Conservation (phyloP, 2,797 vertebrate genomes). For the Rousettus madagascariensis region DNA sequence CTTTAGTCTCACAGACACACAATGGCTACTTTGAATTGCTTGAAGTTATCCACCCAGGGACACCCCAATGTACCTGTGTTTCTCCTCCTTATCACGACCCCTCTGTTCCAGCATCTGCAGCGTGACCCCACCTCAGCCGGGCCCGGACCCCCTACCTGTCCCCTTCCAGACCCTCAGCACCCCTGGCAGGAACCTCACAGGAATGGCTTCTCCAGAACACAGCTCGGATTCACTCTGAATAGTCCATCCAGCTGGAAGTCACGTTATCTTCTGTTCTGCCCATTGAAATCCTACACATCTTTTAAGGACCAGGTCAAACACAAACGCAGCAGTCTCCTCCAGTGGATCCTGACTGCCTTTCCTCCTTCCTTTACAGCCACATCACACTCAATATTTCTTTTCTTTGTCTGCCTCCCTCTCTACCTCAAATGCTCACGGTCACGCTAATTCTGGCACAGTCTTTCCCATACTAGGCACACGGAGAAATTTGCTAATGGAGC, state of each 20-base stretch:
- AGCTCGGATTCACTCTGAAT: not conserved
- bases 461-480: not conserved
- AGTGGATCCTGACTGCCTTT: not conserved
- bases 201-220: not conserved
- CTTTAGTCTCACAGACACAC: fast-evolving
- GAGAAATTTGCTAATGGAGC: not conserved
- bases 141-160: not conserved
- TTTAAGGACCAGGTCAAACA: not conserved
- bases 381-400: not conserved
- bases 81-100: not conserved
- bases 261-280: not conserved
- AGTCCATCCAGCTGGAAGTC: not conserved
- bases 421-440: not conserved
- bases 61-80: not conserved
- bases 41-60: not conserved
- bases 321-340: too few relatives aligned
- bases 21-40: not conserved
- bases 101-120: not conserved
- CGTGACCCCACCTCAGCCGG: fast-evolving
- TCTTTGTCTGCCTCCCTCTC: not conserved
- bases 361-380: not conserved
- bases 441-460: not conserved
- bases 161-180: not conserved
- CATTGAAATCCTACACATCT: not conserved
- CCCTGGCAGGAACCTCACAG: not conserved